Evolutionary conservation across 2,113 vertebrate genomes (phyloP), one percentile per base, ranked within the genome.

Genomic region (Paraplagusia blochii): DNA sequence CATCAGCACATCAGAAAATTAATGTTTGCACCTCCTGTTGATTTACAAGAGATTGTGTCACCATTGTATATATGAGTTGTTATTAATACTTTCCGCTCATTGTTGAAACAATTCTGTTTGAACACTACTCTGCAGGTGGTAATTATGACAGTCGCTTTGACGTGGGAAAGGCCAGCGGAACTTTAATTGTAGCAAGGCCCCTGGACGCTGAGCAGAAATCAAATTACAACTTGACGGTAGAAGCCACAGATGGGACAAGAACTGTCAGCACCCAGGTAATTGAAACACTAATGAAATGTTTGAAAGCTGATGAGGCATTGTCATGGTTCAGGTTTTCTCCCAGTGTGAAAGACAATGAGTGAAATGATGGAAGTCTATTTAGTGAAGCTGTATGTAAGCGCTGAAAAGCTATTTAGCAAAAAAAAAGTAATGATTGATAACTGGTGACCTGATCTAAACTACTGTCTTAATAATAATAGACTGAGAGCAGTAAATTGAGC

Each of bases 91-190:
- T 60, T 82, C 22, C 22, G 22, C 22, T 29, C 22, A 29, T 29
- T 29, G 22, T 29, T 29, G 22, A 29, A 29, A 29, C 64, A 61
- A 18, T 7, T 65, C 68, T 73, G 53, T 67, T 65, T 83, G 38
- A 10, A 3, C 38, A 73, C 79, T 70, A 77, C 69, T 85, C 83
- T 66, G 61, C 90, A 99, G 97, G 95, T 91, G 97, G 97, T 80
- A 98, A 98, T 91, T 93, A 92, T 63, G 95, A 97, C 88, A 98
- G 94, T 88, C 93, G 93, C 60, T 98, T 99, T 80, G 95, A 99
- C 84, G 95, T 98, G 85, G 95, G 95, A 83, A 98, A 95, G 84
- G 92, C 94, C 82, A 95, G 93, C 4, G 96, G 96, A 64, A 98
- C 95, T 51, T 78, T 98, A 84, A 93, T 98, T 77, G 88, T 99